Evolutionary conservation across 2,797 vertebrate genomes (phyloP).

Genomic region (Diplodus puntazzo): DNA sequence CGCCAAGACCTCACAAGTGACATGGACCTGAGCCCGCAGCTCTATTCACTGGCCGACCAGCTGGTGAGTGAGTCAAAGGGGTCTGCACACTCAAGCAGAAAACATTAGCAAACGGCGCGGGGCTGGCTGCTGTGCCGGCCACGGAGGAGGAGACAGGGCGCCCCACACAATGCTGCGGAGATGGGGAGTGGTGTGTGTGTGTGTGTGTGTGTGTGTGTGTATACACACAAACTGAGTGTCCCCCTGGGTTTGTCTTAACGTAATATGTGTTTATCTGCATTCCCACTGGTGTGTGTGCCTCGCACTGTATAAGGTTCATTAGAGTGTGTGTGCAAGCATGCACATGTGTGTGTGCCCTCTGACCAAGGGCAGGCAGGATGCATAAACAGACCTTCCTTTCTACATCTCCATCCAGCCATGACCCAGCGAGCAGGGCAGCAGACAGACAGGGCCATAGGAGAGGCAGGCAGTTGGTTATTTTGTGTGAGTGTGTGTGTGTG

Average conservation of each 20-base stretch:
- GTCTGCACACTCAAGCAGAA: constrained; percentile 89
- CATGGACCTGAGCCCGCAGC: constrained; percentile 92
- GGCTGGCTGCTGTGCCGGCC: constrained; percentile 74
- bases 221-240: too few relatives aligned
- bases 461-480: constrained; percentile 79
- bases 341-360: constrained; percentile 57
- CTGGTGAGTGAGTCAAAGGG: constrained; percentile 98
- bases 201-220: constrained; percentile 39
- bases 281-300: constrained; percentile 20
- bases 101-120: constrained; percentile 83
- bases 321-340: constrained; percentile 10
- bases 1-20: constrained; percentile 99
- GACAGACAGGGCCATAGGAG: constrained; percentile 75
- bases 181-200: constrained; percentile 57
- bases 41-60: constrained; percentile 95
- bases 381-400: constrained; percentile 85
- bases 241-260: constrained; percentile 25
- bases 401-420: constrained; percentile 84
- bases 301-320: constrained; percentile 5
- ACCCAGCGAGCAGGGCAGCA: constrained; percentile 77
- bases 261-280: constrained; percentile 17
- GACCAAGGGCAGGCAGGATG: constrained; percentile 77
- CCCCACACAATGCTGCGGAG: constrained; percentile 63
- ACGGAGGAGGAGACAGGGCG: constrained; percentile 58
- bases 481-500: constrained; percentile 46